Evolutionary conservation across 2,113 vertebrate genomes (phyloP), one percentile per base, ranked within the genome.

Genomic region (Parus major): DNA sequence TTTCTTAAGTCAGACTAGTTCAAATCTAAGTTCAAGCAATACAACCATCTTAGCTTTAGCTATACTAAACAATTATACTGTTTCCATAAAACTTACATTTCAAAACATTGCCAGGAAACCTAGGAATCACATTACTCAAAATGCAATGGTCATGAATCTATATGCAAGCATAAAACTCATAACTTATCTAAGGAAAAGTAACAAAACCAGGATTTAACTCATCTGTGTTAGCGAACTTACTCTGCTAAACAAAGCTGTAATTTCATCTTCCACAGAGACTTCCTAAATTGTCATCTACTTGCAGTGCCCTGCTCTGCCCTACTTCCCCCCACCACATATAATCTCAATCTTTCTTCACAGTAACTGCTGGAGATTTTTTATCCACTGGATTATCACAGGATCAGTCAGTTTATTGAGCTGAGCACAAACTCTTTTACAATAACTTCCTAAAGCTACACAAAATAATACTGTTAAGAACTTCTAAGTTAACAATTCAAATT

Each of bases 1-100:
- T 98, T 93, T 92, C 57, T 84, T 96, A 33, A 97, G 77, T 90
- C 68, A 92, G 95, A 93, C 12, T 42, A 88, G 57, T 89, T 93
- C 57, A 92, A 92, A 82, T 75, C 47, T 75, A 93, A 95, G 89
- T 80, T 77, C 72, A 94, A 96, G 70, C 69, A 97, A 90, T 39
- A 11, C 29, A 96, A 80, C n/a, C 25, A 78, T 25, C 55, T 92
- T 68, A 91, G 61, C n/a, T 25, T 92, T 65, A 91, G 61, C n/a
- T 25, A 71, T 23, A 83, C 33, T 61, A 73, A 95, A 84, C 47
- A 92, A 92, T 33, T 85, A 59, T 3, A 71, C 9, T 66, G 24
- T 82, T 90, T 85, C 90, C 64, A 91, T 79, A 85, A 92, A 64
- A 31, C 23, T 86, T 39, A 7, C 4, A 53, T 75, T 90, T 93